Percentiles rank a stretch among this genome's conserved stretches.
Conservation (phyloP, 2,888 invertebrate genomes). For the Elegia similella region DNA sequence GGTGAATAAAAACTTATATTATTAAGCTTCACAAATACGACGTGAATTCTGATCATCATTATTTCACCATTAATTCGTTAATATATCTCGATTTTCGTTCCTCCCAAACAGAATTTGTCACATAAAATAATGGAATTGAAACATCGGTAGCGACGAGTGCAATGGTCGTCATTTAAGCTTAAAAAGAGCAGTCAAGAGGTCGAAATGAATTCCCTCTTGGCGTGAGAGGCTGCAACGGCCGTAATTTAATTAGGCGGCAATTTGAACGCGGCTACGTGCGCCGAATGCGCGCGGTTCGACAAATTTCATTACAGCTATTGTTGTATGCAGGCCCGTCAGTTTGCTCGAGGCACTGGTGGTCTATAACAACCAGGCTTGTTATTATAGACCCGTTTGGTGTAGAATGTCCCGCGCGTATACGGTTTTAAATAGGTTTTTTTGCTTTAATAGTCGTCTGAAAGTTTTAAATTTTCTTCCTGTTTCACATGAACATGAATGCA, state of each 20-base stretch:
- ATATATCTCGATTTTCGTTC: no score
- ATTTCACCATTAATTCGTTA: no score
- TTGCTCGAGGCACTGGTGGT: not conserved
- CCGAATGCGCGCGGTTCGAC: constrained; percentile 56
- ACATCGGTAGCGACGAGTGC: constrained; percentile 20
- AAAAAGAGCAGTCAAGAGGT: constrained; percentile 34
- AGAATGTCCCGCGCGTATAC: no score
- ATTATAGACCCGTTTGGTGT: not conserved
- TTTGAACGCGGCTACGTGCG: constrained; percentile 65
- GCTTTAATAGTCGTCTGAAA: no score
- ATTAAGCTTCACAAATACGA: no score
- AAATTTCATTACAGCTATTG: constrained; percentile 65
- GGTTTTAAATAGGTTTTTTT: no score
- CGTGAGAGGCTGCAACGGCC: constrained; percentile 47
- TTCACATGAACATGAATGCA: no score
- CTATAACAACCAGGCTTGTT: not conserved
- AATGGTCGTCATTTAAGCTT: constrained; percentile 9
- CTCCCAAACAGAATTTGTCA: not conserved
- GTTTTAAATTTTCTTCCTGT: no score
- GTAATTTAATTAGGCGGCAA: constrained; percentile 74
- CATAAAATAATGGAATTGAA: constrained; percentile 19
- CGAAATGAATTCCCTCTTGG: constrained; percentile 47
- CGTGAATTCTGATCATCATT: no score
- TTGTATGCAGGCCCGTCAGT: constrained; percentile 45
- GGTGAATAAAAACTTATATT: no score